A percentile compares a stretch with the other conserved stretches of the same genome.
Conservation (phyloP, 2,888 invertebrate genomes). For the Piscicola geometra region DNA sequence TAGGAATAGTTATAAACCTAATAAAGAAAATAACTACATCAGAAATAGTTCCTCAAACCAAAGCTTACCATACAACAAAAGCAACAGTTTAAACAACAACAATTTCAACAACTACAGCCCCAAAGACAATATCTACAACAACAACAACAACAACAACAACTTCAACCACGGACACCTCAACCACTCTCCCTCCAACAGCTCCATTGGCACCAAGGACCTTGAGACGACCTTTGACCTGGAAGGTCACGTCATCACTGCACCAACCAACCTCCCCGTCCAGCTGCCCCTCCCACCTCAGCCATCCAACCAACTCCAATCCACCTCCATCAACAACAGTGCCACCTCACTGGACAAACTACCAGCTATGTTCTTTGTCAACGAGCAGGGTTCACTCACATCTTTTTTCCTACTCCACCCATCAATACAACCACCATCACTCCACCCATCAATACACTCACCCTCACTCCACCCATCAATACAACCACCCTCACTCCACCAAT, state of each 20-base stretch:
- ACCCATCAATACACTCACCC: too few species aligned
- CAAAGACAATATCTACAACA: not conserved
- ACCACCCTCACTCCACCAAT: too few species aligned
- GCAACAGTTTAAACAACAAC: slow-evolving; percentile 3
- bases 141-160: slow-evolving; percentile 12
- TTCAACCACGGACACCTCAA: not conserved
- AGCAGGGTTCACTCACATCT: slow-evolving; percentile 1
- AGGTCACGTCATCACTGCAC: slow-evolving; percentile 76
- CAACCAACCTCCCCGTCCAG: not conserved
- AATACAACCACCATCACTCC: too few species aligned
- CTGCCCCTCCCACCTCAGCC: not conserved
- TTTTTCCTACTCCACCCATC: too few species aligned
- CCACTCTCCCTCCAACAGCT: slow-evolving; percentile 4
- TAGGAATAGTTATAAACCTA: not conserved
- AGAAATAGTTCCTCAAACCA: slow-evolving; percentile 2
- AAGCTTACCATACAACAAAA: not conserved
- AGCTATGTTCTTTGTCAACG: slow-evolving; percentile 7
- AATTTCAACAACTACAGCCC: not conserved
- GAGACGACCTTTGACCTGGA: slow-evolving; percentile 78
- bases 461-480: too few species aligned
- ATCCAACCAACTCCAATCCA: not conserved
- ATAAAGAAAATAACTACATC: not conserved
- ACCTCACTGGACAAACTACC: not conserved
- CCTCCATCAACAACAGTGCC: not conserved
- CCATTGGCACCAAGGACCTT: slow-evolving; percentile 41